Percentiles rank a stretch among this genome's conserved stretches.
Evolutionary conservation across 2,888 invertebrate genomes (phyloP).

Genomic region (Pecten maximus): DNA sequence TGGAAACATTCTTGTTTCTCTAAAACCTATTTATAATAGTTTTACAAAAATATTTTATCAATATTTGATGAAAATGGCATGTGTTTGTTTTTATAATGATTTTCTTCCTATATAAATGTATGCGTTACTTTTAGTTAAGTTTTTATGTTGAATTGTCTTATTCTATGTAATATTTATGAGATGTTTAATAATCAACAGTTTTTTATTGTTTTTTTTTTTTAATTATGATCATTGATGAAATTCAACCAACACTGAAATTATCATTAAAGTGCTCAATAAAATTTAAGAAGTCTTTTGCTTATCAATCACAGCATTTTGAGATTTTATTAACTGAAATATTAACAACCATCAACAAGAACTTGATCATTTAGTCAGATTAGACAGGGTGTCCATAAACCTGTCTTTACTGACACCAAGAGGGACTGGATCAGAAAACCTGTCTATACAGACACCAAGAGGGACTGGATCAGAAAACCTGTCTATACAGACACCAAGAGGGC

Average conservation of each 20-base stretch:
- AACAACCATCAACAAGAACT: no score
- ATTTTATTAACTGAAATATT: background rate
- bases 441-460: no score
- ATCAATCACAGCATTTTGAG: background rate
- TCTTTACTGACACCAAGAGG: no score
- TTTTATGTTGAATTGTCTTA: background rate
- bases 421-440: no score
- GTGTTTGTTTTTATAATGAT: background rate
- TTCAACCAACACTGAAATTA: background rate
- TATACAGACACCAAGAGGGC: no score
- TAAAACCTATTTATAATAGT: background rate
- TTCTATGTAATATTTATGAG: background rate
- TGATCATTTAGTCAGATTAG: no score
- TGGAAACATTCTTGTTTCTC: background rate
- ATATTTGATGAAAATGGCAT: background rate
- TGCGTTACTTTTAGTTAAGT: background rate
- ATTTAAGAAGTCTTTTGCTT: background rate
- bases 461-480: no score
- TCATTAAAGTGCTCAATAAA: slow-evolving; percentile 29
- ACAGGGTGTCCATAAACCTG: no score
- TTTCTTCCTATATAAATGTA: background rate
- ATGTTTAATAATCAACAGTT: background rate
- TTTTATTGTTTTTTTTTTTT: background rate
- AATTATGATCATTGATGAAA: background rate
- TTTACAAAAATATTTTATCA: background rate